Percentiles rank a stretch among this genome's conserved stretches.
phyloP scores from a whole-genome alignment of 2,113 vertebrate species.

The Nymphicus hollandicus region DNA sequence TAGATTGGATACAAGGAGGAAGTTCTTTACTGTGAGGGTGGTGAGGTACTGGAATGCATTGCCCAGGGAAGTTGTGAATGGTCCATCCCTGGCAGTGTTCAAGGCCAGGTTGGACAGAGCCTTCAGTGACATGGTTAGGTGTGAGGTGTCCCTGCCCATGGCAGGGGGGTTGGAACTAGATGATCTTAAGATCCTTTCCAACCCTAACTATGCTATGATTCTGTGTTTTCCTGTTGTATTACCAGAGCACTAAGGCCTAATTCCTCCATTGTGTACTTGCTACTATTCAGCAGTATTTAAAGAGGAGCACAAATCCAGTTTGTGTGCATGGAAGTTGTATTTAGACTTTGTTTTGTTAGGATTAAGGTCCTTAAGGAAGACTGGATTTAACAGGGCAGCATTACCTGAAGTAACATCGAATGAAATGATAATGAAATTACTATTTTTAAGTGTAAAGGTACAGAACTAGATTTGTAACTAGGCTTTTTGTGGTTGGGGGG shows the following conservation, averaged over 20 bases:
- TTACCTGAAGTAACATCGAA: not conserved
- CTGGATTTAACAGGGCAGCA: not conserved
- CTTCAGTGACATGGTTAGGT: no score
- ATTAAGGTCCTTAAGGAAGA: not conserved
- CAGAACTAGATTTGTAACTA: not conserved
- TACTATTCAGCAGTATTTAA: not conserved
- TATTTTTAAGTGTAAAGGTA: not conserved
- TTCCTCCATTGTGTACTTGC: not conserved
- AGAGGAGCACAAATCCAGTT: not conserved
- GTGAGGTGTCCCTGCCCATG: no score
- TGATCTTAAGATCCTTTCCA: no score
- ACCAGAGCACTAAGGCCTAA: not conserved
- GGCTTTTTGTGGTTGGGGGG: not conserved
- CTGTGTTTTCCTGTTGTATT: not conserved
- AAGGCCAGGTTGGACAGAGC: no score
- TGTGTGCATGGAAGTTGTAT: not conserved
- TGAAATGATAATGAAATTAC: not conserved
- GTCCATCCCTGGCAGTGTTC: no score
- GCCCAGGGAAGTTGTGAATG: no score
- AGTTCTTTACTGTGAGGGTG: no score
- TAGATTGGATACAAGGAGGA: no score
- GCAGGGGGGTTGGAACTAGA: no score
- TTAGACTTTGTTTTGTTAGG: not conserved
- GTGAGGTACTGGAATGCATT: no score
- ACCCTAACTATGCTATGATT: no score